A percentile compares a stretch with the other conserved stretches of the same genome.
phyloP scores from a whole-genome alignment of 1,140 invertebrate genomes.

The Apis laboriosa region DNA sequence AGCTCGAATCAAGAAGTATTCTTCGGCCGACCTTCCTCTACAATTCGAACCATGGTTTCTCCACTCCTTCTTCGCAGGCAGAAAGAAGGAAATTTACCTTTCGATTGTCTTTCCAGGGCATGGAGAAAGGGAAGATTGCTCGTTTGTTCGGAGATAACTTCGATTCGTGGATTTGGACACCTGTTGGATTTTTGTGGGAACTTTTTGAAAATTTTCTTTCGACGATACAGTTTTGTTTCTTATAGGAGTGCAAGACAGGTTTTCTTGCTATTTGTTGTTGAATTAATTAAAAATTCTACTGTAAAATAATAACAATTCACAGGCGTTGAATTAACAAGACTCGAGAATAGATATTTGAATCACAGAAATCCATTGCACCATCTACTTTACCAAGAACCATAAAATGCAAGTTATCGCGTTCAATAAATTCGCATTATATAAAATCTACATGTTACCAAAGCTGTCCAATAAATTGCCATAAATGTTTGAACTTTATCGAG shows the following conservation, averaged over 20 bases:
- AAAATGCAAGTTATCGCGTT: slow-evolving; percentile 1
- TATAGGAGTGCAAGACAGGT: too few species aligned
- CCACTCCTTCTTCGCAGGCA: too few species aligned
- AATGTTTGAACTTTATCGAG: slow-evolving; percentile 25
- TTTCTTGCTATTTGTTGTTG: too few species aligned
- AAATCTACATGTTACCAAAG: background rate
- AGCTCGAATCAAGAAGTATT: slow-evolving; percentile 43
- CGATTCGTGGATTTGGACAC: background rate
- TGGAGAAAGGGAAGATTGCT: background rate
- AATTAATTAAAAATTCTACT: too few species aligned
- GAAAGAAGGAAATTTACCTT: slow-evolving; percentile 12
- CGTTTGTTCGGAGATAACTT: background rate
- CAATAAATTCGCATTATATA: slow-evolving; percentile 13
- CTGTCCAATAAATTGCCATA: slow-evolving; percentile 29
- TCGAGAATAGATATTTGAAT: background rate
- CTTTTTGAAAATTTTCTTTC: too few species aligned
- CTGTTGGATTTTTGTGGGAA: background rate
- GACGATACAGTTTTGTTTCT: too few species aligned
- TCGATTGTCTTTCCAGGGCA: background rate
- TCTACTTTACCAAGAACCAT: background rate
- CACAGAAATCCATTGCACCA: background rate
- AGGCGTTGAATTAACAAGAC: too few species aligned
- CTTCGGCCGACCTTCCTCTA: background rate
- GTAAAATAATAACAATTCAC: too few species aligned
- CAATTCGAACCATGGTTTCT: background rate